These are phyloP conservation scores for Helogale parvula DNA, from an alignment of 2,113 vertebrate species.

Conservation along the genomic window DNA sequence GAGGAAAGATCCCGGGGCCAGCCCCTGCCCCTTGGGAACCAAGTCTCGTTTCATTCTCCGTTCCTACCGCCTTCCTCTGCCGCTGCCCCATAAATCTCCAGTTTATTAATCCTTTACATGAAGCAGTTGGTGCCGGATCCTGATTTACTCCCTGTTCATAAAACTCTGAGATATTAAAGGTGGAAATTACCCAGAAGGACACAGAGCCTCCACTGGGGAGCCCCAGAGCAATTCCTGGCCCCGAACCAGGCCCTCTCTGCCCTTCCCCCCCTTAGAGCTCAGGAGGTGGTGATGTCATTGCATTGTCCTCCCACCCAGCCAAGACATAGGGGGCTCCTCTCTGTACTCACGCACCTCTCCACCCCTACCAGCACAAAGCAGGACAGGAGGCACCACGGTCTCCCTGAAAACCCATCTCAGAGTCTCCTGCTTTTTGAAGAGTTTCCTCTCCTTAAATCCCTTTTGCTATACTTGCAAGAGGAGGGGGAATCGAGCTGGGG, in stretches of 20 bases:
- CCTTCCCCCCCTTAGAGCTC: not conserved
- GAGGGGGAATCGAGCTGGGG: not conserved
- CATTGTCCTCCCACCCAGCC: not conserved
- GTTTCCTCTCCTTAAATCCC: not conserved
- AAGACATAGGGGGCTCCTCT: not conserved
- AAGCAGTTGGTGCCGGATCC: constrained; percentile 51
- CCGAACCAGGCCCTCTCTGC: constrained; percentile 9
- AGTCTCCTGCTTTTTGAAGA: not conserved
- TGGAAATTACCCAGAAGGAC: constrained; percentile 75
- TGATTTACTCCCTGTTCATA: constrained; percentile 82
- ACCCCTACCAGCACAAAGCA: not conserved
- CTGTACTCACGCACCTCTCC: not conserved
- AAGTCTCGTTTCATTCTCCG: constrained; percentile 6
- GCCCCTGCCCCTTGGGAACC: constrained; percentile 36
- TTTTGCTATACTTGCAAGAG: not conserved
- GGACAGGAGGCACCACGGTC: not conserved
- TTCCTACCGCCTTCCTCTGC: constrained; percentile 36
- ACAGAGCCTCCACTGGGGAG: not conserved
- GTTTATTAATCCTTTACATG: constrained; percentile 79
- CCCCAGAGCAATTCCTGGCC: constrained; percentile 39
- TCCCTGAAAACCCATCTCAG: not conserved
- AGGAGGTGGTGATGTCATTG: not conserved
- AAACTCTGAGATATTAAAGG: constrained; percentile 75
- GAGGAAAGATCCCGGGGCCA: not conserved
- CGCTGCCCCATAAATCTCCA: constrained; percentile 72